Evolutionary conservation across 2,888 invertebrate species (phyloP), one percentile per base, ranked within the genome.

Genomic region (Cerceris rybyensis): DNA sequence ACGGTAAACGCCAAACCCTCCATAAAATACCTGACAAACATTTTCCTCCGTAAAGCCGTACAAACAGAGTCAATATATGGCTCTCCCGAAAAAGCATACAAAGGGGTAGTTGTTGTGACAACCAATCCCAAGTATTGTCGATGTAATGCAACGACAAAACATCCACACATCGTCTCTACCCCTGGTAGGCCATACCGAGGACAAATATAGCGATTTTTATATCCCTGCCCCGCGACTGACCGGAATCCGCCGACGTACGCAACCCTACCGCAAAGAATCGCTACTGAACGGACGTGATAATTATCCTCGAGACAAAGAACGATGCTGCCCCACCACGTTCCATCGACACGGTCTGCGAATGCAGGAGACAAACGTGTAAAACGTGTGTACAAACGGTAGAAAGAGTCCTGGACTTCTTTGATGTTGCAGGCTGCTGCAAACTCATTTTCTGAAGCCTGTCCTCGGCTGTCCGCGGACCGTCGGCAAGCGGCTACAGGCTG

Each of bases 241-340:
- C 42, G 9, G 8, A 28, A 54, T 28, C 55, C 60, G 28, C 43
- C 42, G n/a, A 17, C 13, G 54, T 50, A 67, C 61, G 67, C 72
- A 59, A 55, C 70, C 80, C 59, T 43, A 84, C 88, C 85, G 84
- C 87, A 89, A 89, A 90, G 87, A 86, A 87, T 84, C 81, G 74
- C 70, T 28, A 57, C n/a, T 57, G 75, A 84, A 90, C 88, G 78
- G 90, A 90, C 89, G 83, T 87, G 81, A 88, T 89, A 89, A 91
- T 91, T 90, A 90, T 87, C 82, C 82, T 86, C 83, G 83, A 86
- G 86, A 86, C 83, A 85, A 89, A 87, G 87, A 87, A 88, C 86
- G 78, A 81, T 81, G 77, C 85, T 75, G 75, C 82, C 28, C 28
- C 28, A 28, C 28, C 81, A 65, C 71, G 80, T 59, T 58, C 79